phyloP scores from a whole-genome alignment of 2,113 vertebrate species.

The Gallinago paraguaiae region DNA sequence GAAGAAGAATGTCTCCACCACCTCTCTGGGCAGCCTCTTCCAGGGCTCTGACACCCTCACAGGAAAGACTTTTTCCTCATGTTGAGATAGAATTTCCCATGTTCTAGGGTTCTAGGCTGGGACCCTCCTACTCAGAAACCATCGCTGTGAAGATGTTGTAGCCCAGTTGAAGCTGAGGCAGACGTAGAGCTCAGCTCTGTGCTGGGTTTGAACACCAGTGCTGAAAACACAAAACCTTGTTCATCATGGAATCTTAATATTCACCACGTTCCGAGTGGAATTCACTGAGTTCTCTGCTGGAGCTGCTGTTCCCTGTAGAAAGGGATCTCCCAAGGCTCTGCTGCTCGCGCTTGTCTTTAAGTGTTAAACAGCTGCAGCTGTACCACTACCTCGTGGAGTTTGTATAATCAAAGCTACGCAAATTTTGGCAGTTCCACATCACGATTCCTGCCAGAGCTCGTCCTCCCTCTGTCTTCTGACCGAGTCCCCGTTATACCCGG shows the following conservation, averaged over 20 bases:
- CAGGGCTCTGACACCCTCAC: no score
- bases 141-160: accelerated
- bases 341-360: neutral
- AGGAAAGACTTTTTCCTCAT: no score
- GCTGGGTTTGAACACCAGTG: neutral
- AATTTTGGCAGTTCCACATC: neutral
- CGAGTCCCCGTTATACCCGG: neutral
- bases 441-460: neutral
- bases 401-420: neutral
- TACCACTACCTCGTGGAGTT: neutral
- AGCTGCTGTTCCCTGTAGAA: neutral
- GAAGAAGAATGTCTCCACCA: no score
- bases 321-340: neutral
- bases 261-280: neutral
- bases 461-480: neutral
- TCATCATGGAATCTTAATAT: neutral
- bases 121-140: neutral
- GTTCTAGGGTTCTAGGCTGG: no score
- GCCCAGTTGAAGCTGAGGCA: neutral
- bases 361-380: neutral
- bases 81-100: no score
- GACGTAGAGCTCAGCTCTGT: neutral
- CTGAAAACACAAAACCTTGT: neutral
- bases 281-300: neutral
- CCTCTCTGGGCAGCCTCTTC: no score